phyloP scores from a whole-genome alignment of 2,113 vertebrate genomes.

The Aleadryas rufinucha region DNA sequence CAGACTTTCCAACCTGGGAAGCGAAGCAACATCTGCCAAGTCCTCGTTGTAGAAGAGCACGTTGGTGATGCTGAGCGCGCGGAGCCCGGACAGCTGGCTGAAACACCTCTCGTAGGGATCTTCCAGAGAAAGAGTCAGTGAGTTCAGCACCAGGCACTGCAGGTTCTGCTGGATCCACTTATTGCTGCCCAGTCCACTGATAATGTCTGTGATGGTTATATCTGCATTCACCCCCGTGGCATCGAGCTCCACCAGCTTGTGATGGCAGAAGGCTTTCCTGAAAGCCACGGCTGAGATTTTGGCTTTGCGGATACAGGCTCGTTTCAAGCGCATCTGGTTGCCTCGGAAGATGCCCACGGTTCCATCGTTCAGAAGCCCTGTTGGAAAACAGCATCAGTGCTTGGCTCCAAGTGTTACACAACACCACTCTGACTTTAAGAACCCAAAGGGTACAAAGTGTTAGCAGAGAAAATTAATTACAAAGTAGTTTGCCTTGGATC shows the following conservation, averaged over 20 bases:
- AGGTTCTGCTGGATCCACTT: conserved; percentile 91
- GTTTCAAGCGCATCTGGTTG: conserved; percentile 88
- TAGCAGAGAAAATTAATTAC: background rate
- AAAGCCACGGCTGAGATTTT: conserved; percentile 97
- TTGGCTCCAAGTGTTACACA: background rate
- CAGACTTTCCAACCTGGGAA: conserved; percentile 92
- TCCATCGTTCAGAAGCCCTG: conserved; percentile 94
- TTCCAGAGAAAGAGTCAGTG: conserved; percentile 92
- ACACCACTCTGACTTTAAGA: background rate
- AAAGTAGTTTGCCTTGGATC: background rate
- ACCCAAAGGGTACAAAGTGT: background rate
- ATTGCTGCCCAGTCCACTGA: conserved; percentile 90
- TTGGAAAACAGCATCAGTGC: conserved; percentile 12
- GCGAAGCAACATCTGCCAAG: conserved; percentile 87
- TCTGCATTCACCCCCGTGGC: conserved; percentile 94
- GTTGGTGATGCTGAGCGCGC: conserved; percentile 90
- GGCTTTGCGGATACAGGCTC: conserved; percentile 92
- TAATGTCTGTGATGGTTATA: conserved; percentile 95
- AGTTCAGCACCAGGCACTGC: conserved; percentile 91
- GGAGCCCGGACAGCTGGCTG: conserved; percentile 85
- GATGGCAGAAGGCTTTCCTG: conserved; percentile 89
- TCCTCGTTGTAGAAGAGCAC: conserved; percentile 97
- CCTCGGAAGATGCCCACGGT: conserved; percentile 94
- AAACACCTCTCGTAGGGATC: conserved; percentile 89
- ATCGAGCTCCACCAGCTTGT: conserved; percentile 93